Conservation (phyloP, 2,888 invertebrate species). For the Lagria hirta region DNA sequence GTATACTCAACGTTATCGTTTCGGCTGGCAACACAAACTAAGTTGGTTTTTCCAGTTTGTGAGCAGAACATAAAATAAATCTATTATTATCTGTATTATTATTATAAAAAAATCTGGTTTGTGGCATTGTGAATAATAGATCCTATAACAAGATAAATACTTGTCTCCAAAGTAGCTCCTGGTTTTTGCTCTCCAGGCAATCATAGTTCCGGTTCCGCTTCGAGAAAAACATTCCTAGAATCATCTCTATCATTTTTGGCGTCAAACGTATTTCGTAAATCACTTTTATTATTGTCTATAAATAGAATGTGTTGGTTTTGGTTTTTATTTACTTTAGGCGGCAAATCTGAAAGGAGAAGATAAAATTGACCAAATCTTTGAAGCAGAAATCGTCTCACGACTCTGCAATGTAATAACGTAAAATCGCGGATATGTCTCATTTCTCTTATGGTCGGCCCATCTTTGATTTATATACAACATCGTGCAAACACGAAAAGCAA, state of each 20-base stretch:
- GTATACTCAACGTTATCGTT: too few relatives aligned
- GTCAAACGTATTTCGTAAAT: constrained; percentile 18
- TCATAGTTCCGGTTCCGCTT: too few relatives aligned
- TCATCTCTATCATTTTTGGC: constrained; percentile 13
- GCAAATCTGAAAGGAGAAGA: constrained; percentile 34
- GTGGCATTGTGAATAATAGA: too few relatives aligned
- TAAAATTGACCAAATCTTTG: constrained; percentile 40
- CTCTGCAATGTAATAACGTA: constrained; percentile 14
- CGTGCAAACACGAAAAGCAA: constrained; percentile 10
- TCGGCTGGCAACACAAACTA: too few relatives aligned
- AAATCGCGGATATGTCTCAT: constrained; percentile 19
- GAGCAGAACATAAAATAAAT: too few relatives aligned
- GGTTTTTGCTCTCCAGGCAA: too few relatives aligned
- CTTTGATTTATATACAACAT: constrained; percentile 20
- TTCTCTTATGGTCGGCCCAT: constrained; percentile 7
- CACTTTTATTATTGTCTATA: constrained; percentile 24
- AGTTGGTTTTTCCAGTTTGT: too few relatives aligned
- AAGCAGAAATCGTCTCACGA: constrained; percentile 31
- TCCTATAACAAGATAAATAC: too few relatives aligned
- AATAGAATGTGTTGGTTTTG: constrained; percentile 31
- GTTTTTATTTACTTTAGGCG: constrained; percentile 32
- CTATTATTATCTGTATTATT: too few relatives aligned
- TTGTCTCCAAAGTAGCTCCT: too few relatives aligned
- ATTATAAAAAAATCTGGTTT: too few relatives aligned
- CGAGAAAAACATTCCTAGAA: constrained; percentile 3